Evolutionary conservation across 2,888 invertebrate genomes (phyloP), one percentile per base, ranked within the genome.

Genomic region (Cristatella mucedo): DNA sequence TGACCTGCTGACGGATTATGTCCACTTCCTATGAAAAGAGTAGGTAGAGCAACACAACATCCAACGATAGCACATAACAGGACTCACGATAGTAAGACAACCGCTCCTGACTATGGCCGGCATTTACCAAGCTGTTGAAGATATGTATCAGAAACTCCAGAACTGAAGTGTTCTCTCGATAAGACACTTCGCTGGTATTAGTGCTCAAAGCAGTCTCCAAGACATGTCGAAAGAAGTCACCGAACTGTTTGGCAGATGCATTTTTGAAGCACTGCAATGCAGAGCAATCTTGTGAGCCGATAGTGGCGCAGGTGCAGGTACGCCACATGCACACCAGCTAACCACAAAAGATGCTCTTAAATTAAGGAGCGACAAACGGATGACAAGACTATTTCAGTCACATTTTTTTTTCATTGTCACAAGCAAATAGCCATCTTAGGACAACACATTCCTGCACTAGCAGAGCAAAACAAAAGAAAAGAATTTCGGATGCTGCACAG

Each of bases 81-180:
- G 19, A 29, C 21, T 22, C 11, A 20, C 19, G 7, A 1, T 22
- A n/a, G n/a, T 20, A 44, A 38, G 19, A 6, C 20, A 37, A 24
- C 7, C 9, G 2, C n/a, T 36, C 18, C 4, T 7, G 7, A 33
- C 13, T 13, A 4, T 31, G 21, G 3, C 9, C 15, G 13, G 45
- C n/a, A 50, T 61, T 49, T 52, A 69, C 69, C 80, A 97, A 82
- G 52, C 91, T 91, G 56, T 91, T 91, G 57, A 95, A 93, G 59
- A 89, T 86, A 61, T 93, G 87, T 66, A 87, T 89, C 2, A 99
- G 71, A 63, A 97, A 93, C 29, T 89, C 74, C 11, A 97, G 71
- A 34, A 95, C 64, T 0, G 82, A 77, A 0, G 84, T 87, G 64
- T 87, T 83, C 60, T 95, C 93, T 22, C 59, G 54, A 26, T 66